Evolutionary conservation across 2,888 invertebrate genomes (phyloP).

Genomic region (Hemistola chrysoprasaria): DNA sequence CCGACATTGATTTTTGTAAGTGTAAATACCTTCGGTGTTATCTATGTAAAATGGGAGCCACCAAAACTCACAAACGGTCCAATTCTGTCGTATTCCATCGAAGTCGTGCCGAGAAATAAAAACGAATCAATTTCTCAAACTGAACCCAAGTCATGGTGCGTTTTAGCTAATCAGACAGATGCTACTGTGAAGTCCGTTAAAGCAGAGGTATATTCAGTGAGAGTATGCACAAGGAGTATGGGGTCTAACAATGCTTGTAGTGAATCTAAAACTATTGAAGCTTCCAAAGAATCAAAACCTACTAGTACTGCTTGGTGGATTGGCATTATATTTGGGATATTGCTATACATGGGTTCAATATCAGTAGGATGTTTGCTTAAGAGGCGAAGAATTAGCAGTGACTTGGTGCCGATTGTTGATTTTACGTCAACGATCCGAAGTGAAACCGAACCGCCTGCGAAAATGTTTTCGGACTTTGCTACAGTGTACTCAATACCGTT

Average conservation of each 20-base stretch:
- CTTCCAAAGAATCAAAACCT: constrained; percentile 23
- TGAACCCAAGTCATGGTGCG: constrained; percentile 55
- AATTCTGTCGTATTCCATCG: constrained; percentile 61
- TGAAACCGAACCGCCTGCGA: constrained; percentile 54
- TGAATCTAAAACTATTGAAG: constrained; percentile 30
- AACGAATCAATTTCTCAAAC: constrained; percentile 36
- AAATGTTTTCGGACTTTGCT: constrained; percentile 52
- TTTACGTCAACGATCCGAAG: constrained; percentile 36
- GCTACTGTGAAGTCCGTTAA: constrained; percentile 37
- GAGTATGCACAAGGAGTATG: constrained; percentile 40
- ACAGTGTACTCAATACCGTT: constrained; percentile 44
- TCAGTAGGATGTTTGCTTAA: constrained; percentile 42
- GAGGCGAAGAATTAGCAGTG: constrained; percentile 30
- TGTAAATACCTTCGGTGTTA: constrained; percentile 40
- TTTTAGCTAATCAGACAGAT: constrained; percentile 38
- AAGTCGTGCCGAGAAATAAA: constrained; percentile 50
- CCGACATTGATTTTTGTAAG: constrained; percentile 39
- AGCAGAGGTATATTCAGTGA: constrained; percentile 39
- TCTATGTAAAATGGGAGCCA: constrained; percentile 58
- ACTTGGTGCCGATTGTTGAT: constrained; percentile 55
- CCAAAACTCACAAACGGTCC: constrained; percentile 61
- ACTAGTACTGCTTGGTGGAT: constrained; percentile 49
- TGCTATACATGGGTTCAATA: constrained; percentile 44
- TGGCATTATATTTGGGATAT: constrained; percentile 49
- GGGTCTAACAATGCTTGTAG: constrained; percentile 35